phyloP scores from a whole-genome alignment of 2,888 invertebrate genomes.

The Cheiracanthium punctorium region DNA sequence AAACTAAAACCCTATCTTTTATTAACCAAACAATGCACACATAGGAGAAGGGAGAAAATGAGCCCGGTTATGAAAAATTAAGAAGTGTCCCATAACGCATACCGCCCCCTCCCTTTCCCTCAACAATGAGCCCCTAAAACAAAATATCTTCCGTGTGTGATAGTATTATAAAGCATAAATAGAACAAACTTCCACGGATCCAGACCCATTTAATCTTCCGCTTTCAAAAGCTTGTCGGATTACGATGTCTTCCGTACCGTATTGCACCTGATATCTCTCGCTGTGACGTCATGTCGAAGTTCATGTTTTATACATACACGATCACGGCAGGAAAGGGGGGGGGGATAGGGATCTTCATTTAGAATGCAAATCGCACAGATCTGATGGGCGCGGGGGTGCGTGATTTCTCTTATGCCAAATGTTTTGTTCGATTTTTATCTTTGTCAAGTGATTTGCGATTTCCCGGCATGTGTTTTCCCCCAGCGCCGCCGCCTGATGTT shows the following conservation, averaged over 20 bases:
- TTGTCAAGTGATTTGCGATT: too few species aligned
- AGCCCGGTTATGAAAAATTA: not conserved
- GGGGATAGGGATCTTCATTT: slow-evolving; percentile 54
- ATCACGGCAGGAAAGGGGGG: not conserved
- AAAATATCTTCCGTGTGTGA: not conserved
- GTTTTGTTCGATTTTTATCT: slow-evolving; percentile 24
- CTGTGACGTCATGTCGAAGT: slow-evolving; percentile 58
- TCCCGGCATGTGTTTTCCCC: too few species aligned
- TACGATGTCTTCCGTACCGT: slow-evolving; percentile 12
- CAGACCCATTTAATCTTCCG: slow-evolving; percentile 18
- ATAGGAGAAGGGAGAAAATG: not conserved
- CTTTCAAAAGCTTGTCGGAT: slow-evolving; percentile 18
- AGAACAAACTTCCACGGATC: slow-evolving; percentile 6
- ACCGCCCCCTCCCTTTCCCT: not conserved
- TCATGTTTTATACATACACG: slow-evolving; percentile 67
- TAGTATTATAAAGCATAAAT: too few species aligned
- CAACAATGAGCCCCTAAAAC: too few species aligned
- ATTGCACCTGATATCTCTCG: slow-evolving; percentile 4
- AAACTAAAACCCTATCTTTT: slow-evolving; percentile 2
- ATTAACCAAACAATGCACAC: not conserved
- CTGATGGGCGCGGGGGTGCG: slow-evolving; percentile 31
- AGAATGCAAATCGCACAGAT: slow-evolving; percentile 64
- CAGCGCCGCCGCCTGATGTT: too few species aligned
- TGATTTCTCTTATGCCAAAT: not conserved
- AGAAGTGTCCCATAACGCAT: not conserved